phyloP scores from a whole-genome alignment of 2,888 invertebrate genomes.

The Drosophila birchii region DNA sequence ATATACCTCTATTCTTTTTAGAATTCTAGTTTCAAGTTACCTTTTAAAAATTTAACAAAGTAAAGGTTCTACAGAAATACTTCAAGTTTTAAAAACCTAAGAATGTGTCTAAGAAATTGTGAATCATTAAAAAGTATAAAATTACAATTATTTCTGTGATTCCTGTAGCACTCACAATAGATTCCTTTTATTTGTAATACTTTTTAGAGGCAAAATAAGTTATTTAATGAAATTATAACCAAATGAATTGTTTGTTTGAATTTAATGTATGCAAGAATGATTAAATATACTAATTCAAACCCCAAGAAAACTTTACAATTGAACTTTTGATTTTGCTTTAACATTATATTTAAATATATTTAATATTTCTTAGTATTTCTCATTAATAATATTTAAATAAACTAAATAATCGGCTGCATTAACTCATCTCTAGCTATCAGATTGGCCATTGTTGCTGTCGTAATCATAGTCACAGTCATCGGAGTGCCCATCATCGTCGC shows the following conservation, averaged over 20 bases:
- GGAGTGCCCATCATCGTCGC: conserved; percentile 49
- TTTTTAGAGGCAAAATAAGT: too few relatives aligned
- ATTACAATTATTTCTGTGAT: background rate
- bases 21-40: background rate
- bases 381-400: background rate
- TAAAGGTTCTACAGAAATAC: too few relatives aligned
- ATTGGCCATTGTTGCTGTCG: conserved; percentile 34
- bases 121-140: background rate
- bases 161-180: too few relatives aligned
- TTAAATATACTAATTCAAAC: too few relatives aligned
- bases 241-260: too few relatives aligned
- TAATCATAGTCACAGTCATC: conserved; percentile 39
- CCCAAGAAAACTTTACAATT: too few relatives aligned
- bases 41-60: background rate
- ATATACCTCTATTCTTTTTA: too few relatives aligned
- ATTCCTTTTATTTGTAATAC: too few relatives aligned
- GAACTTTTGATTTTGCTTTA: background rate
- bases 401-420: background rate
- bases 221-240: too few relatives aligned
- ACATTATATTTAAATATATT: background rate
- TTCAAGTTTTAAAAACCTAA: too few relatives aligned
- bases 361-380: background rate
- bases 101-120: background rate
- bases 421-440: conserved; percentile 20
- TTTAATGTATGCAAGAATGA: too few relatives aligned